Conservation (phyloP, 2,113 vertebrate species). For the Odontophorus gujanensis region DNA sequence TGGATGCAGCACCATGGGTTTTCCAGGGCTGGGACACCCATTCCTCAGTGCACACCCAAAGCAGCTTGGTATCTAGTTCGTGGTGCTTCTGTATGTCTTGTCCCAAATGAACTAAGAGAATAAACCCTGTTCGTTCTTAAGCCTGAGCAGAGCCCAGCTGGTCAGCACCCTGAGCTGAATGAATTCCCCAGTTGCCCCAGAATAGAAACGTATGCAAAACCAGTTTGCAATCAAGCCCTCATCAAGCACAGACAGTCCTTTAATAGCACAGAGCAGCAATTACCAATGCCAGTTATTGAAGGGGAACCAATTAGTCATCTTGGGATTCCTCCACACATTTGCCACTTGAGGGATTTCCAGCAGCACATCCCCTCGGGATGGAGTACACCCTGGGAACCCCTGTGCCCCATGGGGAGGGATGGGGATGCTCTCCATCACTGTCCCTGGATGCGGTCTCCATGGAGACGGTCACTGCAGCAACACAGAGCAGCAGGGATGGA, state of each 20-base stretch:
- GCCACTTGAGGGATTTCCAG: slow-evolving; percentile 13
- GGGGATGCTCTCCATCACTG: background rate
- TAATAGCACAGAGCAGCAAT: slow-evolving; percentile 51
- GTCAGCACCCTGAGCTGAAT: background rate
- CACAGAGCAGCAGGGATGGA: background rate
- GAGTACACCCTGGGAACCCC: background rate
- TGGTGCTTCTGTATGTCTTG: background rate
- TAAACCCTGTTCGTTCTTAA: background rate
- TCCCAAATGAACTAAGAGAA: background rate
- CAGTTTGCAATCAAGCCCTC: slow-evolving; percentile 21
- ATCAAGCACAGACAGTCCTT: background rate
- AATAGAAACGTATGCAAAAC: slow-evolving; percentile 49
- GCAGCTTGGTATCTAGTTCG: background rate
- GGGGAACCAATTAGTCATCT: slow-evolving; percentile 21
- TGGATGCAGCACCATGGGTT: background rate
- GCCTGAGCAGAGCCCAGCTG: background rate
- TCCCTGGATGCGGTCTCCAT: slow-evolving; percentile 58
- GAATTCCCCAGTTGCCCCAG: background rate
- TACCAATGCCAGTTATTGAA: background rate
- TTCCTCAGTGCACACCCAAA: background rate
- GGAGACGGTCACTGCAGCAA: slow-evolving; percentile 54
- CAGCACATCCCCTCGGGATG: background rate
- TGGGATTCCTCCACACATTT: slow-evolving; percentile 20
- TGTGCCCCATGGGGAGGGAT: background rate
- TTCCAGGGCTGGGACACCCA: background rate